Conservation (phyloP, 64 coral and sea anemone genomes). For the Pocillopora damicornis region DNA sequence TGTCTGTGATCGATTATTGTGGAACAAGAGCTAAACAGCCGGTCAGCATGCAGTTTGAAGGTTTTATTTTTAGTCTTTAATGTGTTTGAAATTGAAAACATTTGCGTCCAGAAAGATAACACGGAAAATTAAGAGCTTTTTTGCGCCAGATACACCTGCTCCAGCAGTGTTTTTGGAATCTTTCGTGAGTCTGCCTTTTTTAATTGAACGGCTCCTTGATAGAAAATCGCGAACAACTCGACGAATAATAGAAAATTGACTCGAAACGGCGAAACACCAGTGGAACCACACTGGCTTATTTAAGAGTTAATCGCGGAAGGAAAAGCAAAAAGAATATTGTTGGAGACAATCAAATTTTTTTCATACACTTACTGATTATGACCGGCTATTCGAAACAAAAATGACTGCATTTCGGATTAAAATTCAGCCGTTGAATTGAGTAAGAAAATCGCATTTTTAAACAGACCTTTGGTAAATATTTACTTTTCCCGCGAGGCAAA, state of each 20-base stretch:
- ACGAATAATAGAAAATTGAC: slow-evolving; percentile 11
- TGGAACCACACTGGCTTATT: background rate
- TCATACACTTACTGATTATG: background rate
- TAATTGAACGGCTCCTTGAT: background rate
- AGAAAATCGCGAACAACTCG: background rate
- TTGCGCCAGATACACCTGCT: background rate
- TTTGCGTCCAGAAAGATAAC: slow-evolving; percentile 6
- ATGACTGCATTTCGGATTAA: background rate
- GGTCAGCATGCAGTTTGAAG: background rate
- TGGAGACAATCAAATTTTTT: background rate
- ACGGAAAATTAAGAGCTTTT: background rate
- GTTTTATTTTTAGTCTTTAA: background rate
- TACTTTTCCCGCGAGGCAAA: slow-evolving; percentile 2
- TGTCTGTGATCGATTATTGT: background rate
- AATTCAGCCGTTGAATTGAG: slow-evolving; percentile 5
- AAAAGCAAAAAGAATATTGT: background rate
- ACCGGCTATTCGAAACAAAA: background rate
- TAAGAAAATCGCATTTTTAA: slow-evolving; percentile 35
- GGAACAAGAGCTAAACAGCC: background rate
- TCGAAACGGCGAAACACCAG: background rate
- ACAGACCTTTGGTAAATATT: slow-evolving; percentile 19
- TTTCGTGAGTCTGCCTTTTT: background rate
- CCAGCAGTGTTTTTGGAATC: background rate
- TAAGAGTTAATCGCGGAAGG: background rate
- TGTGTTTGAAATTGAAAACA: background rate